Evolutionary conservation across 2,113 vertebrate species (phyloP), one percentile per base, ranked within the genome.

Genomic region (Uria aalge): DNA sequence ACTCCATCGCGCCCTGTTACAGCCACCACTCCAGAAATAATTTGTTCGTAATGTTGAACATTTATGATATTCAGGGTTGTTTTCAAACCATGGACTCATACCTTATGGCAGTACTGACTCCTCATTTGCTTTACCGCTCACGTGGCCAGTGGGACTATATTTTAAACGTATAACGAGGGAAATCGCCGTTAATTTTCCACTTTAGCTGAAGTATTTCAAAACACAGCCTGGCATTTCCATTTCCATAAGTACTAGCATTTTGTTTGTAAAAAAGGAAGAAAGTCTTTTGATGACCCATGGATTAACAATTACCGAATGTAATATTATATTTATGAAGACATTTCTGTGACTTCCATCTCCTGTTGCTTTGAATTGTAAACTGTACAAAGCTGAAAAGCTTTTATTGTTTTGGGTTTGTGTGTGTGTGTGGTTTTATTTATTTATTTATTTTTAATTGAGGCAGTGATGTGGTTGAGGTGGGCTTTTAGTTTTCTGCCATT

Each of bases 51-150:
- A 53, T 24, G 8, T n/a, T 69, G 80, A 20, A 5, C 32, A 4
- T 40, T 82, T 21, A 7, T 24, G 69, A 21, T 53, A n/a, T 43
- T 63, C 29, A 9, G 40, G 50, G 43, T 64, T 78, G n/a, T 48
- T 82, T 68, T 38, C 56, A 23, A 62, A 22, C 15, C 32, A 4
- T 0, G 1, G n/a, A 2, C 52, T 71, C 30, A 0, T 29, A 3
- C 53, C 9, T 11, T 2, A 2, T 7, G 60, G 19, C 52, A 47
- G 24, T 8, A 9, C 52, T 8, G 30, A 5, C 47, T 21, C 10
- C 48, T 18, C 16, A 0, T 34, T 11, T 45, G 15, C 62, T n/a
- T n/a, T 10, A 0, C 62, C n/a, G 62, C 40, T 60, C 15, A 1
- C 5, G 0, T 12, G 30, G 17, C 67, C 50, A 6, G 9, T 17